These are phyloP conservation scores for Tenebrio molitor DNA, from an alignment of 1,140 invertebrate species.

Conservation along the genomic window DNA sequence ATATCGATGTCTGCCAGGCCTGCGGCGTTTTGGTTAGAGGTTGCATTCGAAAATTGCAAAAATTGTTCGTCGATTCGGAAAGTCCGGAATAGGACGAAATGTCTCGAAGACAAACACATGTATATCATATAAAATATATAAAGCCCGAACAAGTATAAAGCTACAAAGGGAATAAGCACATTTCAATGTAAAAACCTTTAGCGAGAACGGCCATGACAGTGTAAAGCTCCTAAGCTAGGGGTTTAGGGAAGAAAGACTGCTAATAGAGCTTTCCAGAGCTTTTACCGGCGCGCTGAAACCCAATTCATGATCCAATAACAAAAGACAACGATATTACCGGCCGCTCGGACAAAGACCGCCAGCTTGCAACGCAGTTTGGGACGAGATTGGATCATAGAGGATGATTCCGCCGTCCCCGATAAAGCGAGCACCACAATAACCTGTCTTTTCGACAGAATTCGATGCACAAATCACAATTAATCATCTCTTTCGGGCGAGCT, in stretches of 20 bases:
- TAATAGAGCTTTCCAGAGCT: conserved; percentile 67
- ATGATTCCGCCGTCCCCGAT: conserved; percentile 34
- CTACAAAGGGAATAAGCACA: conserved; percentile 65
- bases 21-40: conserved; percentile 14
- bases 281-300: conserved; percentile 66
- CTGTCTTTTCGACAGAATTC: conserved; percentile 29
- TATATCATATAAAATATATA: conserved; percentile 49
- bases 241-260: conserved; percentile 67
- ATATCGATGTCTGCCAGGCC: conserved; percentile 6
- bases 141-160: conserved; percentile 53
- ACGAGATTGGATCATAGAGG: conserved; percentile 44
- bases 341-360: conserved; percentile 64
- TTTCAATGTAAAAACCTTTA: conserved; percentile 66
- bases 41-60: conserved; percentile 29
- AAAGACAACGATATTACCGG: conserved; percentile 68
- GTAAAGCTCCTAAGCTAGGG: conserved; percentile 65
- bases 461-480: conserved; percentile 30
- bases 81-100: background rate
- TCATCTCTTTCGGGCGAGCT: conserved; percentile 1
- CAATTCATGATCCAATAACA: conserved; percentile 68
- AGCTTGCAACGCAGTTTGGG: conserved; percentile 53
- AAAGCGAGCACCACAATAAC: conserved; percentile 23
- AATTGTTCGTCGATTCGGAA: conserved; percentile 5
- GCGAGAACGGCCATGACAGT: conserved; percentile 63
- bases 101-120: conserved; percentile 22